phyloP scores from a whole-genome alignment of 2,113 vertebrate genomes.

The Tympanuchus pallidicinctus region DNA sequence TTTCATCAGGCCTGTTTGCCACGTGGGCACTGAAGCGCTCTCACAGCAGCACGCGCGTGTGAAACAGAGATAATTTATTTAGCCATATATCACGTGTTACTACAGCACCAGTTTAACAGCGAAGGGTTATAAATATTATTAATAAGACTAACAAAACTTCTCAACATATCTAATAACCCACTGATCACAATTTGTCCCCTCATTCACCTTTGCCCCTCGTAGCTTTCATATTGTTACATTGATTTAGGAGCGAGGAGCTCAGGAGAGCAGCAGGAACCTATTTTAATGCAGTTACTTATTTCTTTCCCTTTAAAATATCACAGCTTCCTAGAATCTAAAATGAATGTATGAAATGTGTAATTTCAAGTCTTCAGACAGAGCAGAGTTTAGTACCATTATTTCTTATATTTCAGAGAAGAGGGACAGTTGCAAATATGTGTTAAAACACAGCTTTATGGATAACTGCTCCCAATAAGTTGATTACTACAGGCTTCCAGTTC shows the following conservation, averaged over 20 bases:
- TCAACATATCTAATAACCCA: slow-evolving; percentile 75
- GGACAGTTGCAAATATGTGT: not conserved
- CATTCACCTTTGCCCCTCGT: slow-evolving; percentile 53
- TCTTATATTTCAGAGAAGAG: not conserved
- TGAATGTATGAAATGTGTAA: not conserved
- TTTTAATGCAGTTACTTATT: not conserved
- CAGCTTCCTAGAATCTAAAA: not conserved
- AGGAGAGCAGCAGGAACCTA: not conserved
- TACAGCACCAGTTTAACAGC: slow-evolving; percentile 71
- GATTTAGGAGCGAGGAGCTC: slow-evolving; percentile 50
- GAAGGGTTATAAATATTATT: slow-evolving; percentile 81
- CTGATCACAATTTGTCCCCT: slow-evolving; percentile 79
- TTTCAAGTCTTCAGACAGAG: not conserved
- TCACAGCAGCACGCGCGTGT: not conserved
- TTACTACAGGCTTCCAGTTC: not conserved
- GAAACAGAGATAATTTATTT: slow-evolving; percentile 70
- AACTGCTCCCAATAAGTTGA: not conserved
- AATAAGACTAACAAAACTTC: slow-evolving; percentile 73
- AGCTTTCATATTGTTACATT: slow-evolving; percentile 25
- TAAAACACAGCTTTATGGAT: not conserved
- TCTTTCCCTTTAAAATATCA: not conserved
- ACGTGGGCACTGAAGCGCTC: not conserved
- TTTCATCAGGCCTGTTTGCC: not conserved
- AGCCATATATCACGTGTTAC: slow-evolving; percentile 73
- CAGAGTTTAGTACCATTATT: not conserved